Evolutionary conservation across 2,797 vertebrate species (phyloP).

Genomic region (Megaceryle alcyon): DNA sequence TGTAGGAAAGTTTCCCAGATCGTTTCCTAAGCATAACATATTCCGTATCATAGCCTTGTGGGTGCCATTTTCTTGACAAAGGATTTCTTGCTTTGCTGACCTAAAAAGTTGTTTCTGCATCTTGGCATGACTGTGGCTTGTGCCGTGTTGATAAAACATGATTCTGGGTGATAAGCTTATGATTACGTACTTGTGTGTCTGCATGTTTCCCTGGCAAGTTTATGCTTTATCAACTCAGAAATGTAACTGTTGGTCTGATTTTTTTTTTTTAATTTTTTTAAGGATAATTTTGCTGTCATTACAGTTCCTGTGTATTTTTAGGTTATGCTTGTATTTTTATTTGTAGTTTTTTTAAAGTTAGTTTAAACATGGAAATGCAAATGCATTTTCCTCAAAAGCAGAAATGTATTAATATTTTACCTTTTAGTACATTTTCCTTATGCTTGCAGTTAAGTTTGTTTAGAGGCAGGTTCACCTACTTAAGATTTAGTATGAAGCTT

Average conservation of each 20-base stretch:
- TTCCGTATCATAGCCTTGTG: background rate
- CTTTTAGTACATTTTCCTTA: background rate
- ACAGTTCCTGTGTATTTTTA: background rate
- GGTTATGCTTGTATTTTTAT: background rate
- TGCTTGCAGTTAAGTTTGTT: background rate
- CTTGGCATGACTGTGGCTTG: slow-evolving; percentile 3
- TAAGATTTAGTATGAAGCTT: background rate
- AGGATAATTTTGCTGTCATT: background rate
- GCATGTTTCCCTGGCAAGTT: background rate
- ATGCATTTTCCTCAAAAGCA: slow-evolving; percentile 13
- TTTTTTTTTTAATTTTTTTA: background rate
- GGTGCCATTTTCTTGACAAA: slow-evolving; percentile 56
- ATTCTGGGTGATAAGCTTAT: background rate
- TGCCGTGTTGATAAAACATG: slow-evolving; percentile 10
- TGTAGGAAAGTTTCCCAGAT: slow-evolving; percentile 19
- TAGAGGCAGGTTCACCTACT: background rate
- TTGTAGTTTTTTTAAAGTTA: background rate
- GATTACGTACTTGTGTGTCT: fast-evolving
- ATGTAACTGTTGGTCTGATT: background rate
- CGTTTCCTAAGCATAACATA: slow-evolving; percentile 19
- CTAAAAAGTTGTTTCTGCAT: slow-evolving; percentile 60
- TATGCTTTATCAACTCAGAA: slow-evolving; percentile 31
- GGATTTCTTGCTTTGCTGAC: slow-evolving; percentile 66
- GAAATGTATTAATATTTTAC: background rate
- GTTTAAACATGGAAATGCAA: background rate